These are phyloP conservation scores for Dyspetes luteomarginatus DNA, from an alignment of 2,888 invertebrate genomes.

Conservation along the genomic window DNA sequence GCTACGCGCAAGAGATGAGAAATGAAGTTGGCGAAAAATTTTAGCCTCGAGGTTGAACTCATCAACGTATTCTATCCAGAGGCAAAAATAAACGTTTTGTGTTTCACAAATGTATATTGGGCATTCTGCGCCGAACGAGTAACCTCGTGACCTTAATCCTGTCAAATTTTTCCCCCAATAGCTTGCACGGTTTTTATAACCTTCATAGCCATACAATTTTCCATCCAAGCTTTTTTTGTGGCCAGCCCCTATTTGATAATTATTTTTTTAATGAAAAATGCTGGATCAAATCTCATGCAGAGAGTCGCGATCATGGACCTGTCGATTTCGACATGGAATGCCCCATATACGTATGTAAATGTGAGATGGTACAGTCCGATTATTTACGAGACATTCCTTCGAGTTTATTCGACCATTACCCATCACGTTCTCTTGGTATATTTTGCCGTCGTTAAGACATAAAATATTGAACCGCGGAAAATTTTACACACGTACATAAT, in stretches of 20 bases:
- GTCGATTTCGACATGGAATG: too few relatives aligned
- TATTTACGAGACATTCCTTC: conserved; percentile 60
- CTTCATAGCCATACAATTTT: too few relatives aligned
- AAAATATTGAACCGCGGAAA: conserved; percentile 62
- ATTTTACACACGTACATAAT: conserved; percentile 49
- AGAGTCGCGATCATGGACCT: too few relatives aligned
- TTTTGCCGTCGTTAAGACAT: conserved; percentile 68
- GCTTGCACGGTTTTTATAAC: too few relatives aligned
- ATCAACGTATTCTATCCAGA: neutral
- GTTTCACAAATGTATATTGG: neutral
- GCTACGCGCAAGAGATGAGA: conserved; percentile 29
- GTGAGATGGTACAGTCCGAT: conserved; percentile 28
- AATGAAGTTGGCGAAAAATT: conserved; percentile 35
- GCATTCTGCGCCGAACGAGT: too few relatives aligned
- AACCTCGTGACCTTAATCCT: too few relatives aligned
- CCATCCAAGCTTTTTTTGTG: too few relatives aligned
- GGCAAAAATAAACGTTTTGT: conserved; percentile 23
- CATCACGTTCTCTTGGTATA: conserved; percentile 57
- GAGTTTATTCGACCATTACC: conserved; percentile 67
- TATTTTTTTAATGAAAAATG: too few relatives aligned
- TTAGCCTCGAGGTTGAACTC: neutral
- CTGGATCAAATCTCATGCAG: too few relatives aligned
- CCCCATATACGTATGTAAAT: conserved; percentile 3
- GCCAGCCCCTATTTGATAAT: too few relatives aligned
- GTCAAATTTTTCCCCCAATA: too few relatives aligned